Percentiles rank a stretch among this genome's conserved stretches.
phyloP scores from a whole-genome alignment of 2,888 invertebrate genomes.

The Drosophila colorata region DNA sequence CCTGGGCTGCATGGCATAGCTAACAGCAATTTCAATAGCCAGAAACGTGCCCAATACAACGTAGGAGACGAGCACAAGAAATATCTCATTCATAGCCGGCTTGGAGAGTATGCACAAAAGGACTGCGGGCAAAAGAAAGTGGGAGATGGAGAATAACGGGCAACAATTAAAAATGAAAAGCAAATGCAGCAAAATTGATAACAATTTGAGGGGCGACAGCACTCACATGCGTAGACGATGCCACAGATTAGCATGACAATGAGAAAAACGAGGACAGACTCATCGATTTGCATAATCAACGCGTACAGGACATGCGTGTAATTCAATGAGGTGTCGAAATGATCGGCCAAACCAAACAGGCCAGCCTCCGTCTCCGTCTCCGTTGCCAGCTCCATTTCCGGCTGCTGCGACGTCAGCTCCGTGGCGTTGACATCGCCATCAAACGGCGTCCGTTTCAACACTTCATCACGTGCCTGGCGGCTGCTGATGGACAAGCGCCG shows the following conservation, averaged over 20 bases:
- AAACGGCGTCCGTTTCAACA: slow-evolving; percentile 35
- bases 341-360: slow-evolving; percentile 45
- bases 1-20: slow-evolving; percentile 86
- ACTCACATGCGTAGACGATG: slow-evolving; percentile 87
- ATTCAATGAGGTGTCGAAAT: slow-evolving; percentile 78
- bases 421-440: slow-evolving; percentile 13
- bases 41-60: slow-evolving; percentile 92
- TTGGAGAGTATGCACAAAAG: slow-evolving; percentile 91
- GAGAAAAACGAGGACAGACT: slow-evolving; percentile 81
- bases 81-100: slow-evolving; percentile 95
- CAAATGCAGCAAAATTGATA: slow-evolving; percentile 1
- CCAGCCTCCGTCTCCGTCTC: slow-evolving; percentile 2
- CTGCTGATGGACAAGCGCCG: slow-evolving; percentile 13
- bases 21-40: slow-evolving; percentile 88
- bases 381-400: background rate
- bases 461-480: slow-evolving; percentile 61
- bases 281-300: slow-evolving; percentile 79
- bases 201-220: slow-evolving; percentile 25
- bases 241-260: slow-evolving; percentile 86
- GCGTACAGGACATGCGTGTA: slow-evolving; percentile 53
- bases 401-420: too few relatives aligned
- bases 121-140: slow-evolving; percentile 84
- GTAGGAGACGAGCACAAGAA: slow-evolving; percentile 93
- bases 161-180: slow-evolving; percentile 16
- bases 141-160: background rate